Base-by-base conservation (phyloP, 2,113 vertebrate genomes). In the zebrafish (Danio rerio) region DNA sequence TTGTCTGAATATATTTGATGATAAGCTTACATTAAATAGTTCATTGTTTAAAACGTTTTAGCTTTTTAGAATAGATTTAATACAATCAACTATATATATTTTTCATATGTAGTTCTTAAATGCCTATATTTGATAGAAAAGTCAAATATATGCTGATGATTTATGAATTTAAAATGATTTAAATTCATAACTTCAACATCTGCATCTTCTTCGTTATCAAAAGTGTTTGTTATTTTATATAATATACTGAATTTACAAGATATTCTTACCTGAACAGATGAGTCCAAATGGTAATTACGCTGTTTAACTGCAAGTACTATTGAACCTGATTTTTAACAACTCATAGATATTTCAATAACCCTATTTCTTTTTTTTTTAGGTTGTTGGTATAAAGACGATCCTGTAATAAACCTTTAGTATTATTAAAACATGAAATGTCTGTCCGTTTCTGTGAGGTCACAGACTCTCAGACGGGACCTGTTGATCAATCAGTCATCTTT, bases 261-360 rank as follows among this genome's bases (percentile, higher is more conserved):
- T 52, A 77, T 63, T 63, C 58, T 77, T 50, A 77, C 75, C 75
- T 63, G 55, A 45, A 50, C 47, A 31, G 20, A 50, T 49, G 45
- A 5, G 9, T 77, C 7, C 13, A 9, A 40, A 52, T 9, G 5
- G 10, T 3, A 76, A 47, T 59, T 77, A 15, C 11, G 7, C 0
- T 31, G n/a, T 15, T 47, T 43, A 12, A 15, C 40, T 43, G 6
- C 40, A 66, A 11, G 2, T 40, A 15, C 42, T 68, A 45, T 15
- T 7, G 47, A 18, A 31, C 31, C 31, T 31, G 31, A 31, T 31
- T 31, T 31, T 31, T 1, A 31, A 31, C 31, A 31, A 31, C 31
- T 31, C 31, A 31, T 31, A 31, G 31, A 31, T 40, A 10, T 53
- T 56, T 56, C 42, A 55, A 73, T 73, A 12, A 74, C n/a, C n/a